These are phyloP conservation scores for Oreochromis grahami DNA, from an alignment of 2,797 vertebrate species.

Conservation along the genomic window DNA sequence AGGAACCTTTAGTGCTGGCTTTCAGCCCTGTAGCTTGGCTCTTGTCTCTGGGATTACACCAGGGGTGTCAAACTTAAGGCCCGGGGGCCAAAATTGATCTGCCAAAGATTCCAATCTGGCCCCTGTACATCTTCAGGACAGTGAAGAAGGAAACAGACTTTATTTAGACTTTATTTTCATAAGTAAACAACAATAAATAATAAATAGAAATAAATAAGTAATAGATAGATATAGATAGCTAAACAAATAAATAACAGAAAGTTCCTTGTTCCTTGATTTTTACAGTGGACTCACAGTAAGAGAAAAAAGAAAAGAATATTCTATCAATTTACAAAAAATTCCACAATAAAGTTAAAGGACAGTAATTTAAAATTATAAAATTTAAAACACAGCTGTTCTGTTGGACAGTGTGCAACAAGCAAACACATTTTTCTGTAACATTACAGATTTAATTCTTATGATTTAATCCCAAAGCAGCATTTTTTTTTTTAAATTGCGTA, in stretches of 20 bases:
- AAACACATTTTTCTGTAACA: not conserved
- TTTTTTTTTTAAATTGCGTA: accelerated
- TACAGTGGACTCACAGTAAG: not conserved
- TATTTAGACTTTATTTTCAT: not conserved
- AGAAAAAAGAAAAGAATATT: not conserved
- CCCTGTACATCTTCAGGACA: not conserved
- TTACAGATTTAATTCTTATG: not conserved
- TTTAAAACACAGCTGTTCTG: not conserved
- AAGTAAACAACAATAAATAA: not conserved
- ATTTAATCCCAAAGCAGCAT: not conserved
- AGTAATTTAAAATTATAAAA: not conserved
- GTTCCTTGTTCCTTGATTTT: not conserved
- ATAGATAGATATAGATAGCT: not conserved
- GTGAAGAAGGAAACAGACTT: accelerated
- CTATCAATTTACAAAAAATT: not conserved
- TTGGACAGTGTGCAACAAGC: not conserved
- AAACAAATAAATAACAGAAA: not conserved
- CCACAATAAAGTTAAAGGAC: not conserved
- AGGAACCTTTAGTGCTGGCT: not conserved
- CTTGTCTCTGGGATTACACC: not conserved
- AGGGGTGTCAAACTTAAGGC: not conserved
- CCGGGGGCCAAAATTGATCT: not conserved
- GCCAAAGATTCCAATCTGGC: not conserved
- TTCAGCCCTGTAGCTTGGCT: not conserved
- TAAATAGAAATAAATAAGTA: not conserved